Conservation (phyloP, 2,888 invertebrate genomes). For the Odontomyia ornata region DNA sequence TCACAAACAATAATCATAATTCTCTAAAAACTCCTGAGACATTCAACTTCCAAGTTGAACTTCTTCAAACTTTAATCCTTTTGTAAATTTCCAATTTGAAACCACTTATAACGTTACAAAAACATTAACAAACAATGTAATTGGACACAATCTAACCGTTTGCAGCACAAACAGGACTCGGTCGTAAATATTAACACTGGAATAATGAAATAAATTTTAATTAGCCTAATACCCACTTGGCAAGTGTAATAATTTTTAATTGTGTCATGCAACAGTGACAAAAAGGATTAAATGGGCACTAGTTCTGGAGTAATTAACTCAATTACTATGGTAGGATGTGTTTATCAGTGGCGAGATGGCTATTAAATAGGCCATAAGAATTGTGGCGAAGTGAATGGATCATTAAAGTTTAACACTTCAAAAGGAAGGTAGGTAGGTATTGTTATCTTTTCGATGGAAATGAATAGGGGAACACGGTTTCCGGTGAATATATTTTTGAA, state of each 20-base stretch:
- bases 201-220: conserved; percentile 22
- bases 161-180: neutral
- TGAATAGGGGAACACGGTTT: no score
- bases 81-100: no score
- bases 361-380: neutral
- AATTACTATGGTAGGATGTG: neutral
- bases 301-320: neutral
- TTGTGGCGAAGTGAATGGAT: neutral
- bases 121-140: no score
- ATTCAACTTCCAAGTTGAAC: no score
- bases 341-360: neutral
- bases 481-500: no score
- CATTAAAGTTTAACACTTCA: neutral
- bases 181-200: neutral
- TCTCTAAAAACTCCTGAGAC: no score
- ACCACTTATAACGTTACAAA: no score
- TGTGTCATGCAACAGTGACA: conserved; percentile 12
- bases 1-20: no score
- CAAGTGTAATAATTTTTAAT: conserved; percentile 27
- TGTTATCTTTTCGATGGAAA: no score
- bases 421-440: neutral
- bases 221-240: conserved; percentile 17
- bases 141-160: no score
- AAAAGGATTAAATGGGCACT: conserved; percentile 22
- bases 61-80: no score